Evolutionary conservation across 2,113 vertebrate genomes (phyloP), one percentile per base, ranked within the genome.

Genomic region (Anhinga anhinga): DNA sequence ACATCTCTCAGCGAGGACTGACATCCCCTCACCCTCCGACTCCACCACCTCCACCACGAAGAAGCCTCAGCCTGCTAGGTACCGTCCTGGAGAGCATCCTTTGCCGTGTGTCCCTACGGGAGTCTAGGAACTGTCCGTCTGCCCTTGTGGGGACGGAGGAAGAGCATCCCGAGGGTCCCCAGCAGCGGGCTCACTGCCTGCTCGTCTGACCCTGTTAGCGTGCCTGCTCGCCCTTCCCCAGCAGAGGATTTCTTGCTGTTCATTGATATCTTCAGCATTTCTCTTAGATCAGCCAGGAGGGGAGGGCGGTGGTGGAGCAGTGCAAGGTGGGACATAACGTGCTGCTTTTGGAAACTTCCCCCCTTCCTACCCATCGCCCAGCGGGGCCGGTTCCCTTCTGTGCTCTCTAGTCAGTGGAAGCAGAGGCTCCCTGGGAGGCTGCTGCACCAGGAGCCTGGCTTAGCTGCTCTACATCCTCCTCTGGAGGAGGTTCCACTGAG

Each of bases 41-140:
- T 21, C 99, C 99, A 2, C 99, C 99, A 3, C 99, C 99, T 63
- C 99, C 99, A 30, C 99, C 99, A 0, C 99, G 99, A 52, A 98
- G 99, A 87, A 99, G 99, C 97, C 99, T 99, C 98, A 99, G 99
- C 96, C 98, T 99, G 93, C 95, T 99, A 96, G 99, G 99, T 99
- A 99, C 74, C 1, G 10, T 20, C 76, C 61, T 1, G 7, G 32
- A 16, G 82, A 69, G 34, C 42, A 20, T 47, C 53, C 69, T 42
- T 14, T 17, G 49, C 53, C 10, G 3, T 4, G 40, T 2, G 1
- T 29, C 58, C 47, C 32, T 4, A 0, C 1, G 21, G 76, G 70
- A 62, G 29, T 0, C 0, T 6, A 10, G 78, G 66, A 53, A 0
- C 65, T 11, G 61, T 40, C 50, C 1, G 0, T 16, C 52, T 38